Evolutionary conservation across 2,113 vertebrate genomes (phyloP).

Genomic region (Australoheros scitulus): DNA sequence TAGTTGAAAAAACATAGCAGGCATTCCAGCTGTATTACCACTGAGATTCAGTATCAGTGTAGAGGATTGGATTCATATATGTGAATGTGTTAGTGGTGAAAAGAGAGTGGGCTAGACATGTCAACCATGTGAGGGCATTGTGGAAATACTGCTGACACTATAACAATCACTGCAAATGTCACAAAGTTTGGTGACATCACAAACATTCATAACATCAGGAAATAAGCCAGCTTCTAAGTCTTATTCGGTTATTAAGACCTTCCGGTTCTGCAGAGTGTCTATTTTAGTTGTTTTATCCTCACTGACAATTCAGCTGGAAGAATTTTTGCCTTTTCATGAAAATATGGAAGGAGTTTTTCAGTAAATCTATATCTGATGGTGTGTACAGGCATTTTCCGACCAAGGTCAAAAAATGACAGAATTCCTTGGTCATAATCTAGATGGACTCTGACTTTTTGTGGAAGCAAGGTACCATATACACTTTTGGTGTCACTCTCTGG

Average conservation of each 20-base stretch:
- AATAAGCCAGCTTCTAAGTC: neutral
- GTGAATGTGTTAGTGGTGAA: conserved; percentile 13
- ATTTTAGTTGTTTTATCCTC: fast-evolving
- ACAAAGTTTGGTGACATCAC: neutral
- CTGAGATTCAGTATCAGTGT: conserved; percentile 55
- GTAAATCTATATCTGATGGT: neutral
- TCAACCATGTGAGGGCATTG: neutral
- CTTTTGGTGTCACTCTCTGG: too few species aligned
- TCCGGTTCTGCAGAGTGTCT: neutral
- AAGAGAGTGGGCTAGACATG: neutral
- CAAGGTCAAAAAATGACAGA: conserved; percentile 46
- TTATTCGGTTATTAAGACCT: neutral
- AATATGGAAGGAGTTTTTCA: conserved; percentile 4
- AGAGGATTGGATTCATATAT: conserved; percentile 4
- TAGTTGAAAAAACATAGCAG: conserved; percentile 75
- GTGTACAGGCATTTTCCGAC: fast-evolving
- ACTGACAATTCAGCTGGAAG: conserved; percentile 24
- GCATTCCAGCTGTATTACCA: conserved; percentile 72
- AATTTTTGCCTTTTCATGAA: fast-evolving
- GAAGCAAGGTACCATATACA: too few species aligned
- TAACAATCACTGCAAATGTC: neutral
- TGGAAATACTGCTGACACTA: neutral
- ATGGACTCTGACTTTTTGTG: conserved; percentile 32
- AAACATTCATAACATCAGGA: fast-evolving
- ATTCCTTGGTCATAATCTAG: conserved; percentile 31